Percentiles rank a stretch among this genome's conserved stretches.
phyloP scores from a whole-genome alignment of 2,888 invertebrate genomes.

The Tetragonula carbonaria region DNA sequence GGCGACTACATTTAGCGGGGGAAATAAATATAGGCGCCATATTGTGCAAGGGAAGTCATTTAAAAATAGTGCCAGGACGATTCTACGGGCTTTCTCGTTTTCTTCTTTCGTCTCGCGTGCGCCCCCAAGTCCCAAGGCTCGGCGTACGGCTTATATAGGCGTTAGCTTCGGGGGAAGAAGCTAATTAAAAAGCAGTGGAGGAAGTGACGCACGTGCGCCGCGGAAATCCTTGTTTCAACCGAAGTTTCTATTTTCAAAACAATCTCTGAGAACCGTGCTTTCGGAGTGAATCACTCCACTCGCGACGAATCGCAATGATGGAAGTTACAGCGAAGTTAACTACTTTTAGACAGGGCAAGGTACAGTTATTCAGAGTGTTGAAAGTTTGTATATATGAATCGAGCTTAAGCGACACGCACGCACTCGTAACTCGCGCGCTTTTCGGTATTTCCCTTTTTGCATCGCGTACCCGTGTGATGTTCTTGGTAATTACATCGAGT shows the following conservation, averaged over 20 bases:
- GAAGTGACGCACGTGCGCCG: slow-evolving; percentile 69
- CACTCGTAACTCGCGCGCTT: background rate
- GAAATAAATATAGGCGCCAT: slow-evolving; percentile 71
- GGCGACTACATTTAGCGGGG: slow-evolving; percentile 65
- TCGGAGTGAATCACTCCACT: background rate
- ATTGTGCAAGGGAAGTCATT: slow-evolving; percentile 44
- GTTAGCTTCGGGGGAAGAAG: slow-evolving; percentile 69
- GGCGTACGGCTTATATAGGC: slow-evolving; percentile 30
- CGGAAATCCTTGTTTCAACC: slow-evolving; percentile 46
- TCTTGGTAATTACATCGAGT: slow-evolving; percentile 60
- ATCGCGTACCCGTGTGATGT: background rate
- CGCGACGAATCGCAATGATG: background rate
- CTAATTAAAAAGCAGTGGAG: slow-evolving; percentile 75
- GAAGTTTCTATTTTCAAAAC: slow-evolving; percentile 25
- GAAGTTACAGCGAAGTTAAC: background rate
- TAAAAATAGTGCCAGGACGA: slow-evolving; percentile 61
- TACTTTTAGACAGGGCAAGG: background rate
- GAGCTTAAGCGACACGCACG: background rate
- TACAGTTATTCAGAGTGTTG: background rate
- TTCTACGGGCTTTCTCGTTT: slow-evolving; percentile 6
- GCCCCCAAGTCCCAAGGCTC: background rate
- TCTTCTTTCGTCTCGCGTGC: slow-evolving; percentile 7
- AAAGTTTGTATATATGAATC: background rate
- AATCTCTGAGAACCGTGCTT: background rate
- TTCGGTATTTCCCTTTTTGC: background rate